Evolutionary conservation across 2,797 vertebrate species (phyloP), one percentile per base, ranked within the genome.

Genomic region (Moxostoma hubbsi): DNA sequence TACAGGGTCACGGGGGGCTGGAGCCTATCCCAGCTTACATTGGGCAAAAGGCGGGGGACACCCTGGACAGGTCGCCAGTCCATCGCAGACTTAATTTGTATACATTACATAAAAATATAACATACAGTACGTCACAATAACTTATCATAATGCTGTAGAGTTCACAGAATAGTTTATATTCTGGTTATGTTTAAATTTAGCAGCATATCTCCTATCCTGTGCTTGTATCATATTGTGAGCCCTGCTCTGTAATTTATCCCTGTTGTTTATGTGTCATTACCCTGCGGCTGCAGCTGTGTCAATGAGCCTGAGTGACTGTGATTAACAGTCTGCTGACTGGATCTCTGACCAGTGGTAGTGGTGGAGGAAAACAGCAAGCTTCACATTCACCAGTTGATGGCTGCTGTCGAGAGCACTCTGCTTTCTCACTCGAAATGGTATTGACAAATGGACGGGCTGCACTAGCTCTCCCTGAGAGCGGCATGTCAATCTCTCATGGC

Each of bases 271-370:
- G 55, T 69, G 68, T 66, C 80, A 74, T 77, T 74, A 81, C 69
- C 66, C 64, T 53, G 74, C 9, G 18, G 53, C 9, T 36, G 36
- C 36, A 36, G 36, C 36, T 54, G 65, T 67, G 55, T 77, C 63
- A 69, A 47, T 59, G 50, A 66, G 49, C 58, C 72, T 71, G 76
- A 81, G 67, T 62, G 62, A 81, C 18, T 62, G 73, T 82, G 82
- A 87, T 83, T 84, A 82, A 85, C 81, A 79, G 79, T 66, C 76
- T 86, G 80, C 24, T 73, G 81, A 84, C 73, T 82, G 69, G 64
- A 79, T 81, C 80, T 61, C 79, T 69, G 72, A 79, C 69, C 69
- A 82, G 58, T 61, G 66, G 68, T 51, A 75, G 18, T 70, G 62
- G 73, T 24, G 53, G 15, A 67, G 24, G 43, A 86, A 66, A 77